phyloP scores from a whole-genome alignment of 2,113 vertebrate species.

The Pomatorhinus ruficollis region DNA sequence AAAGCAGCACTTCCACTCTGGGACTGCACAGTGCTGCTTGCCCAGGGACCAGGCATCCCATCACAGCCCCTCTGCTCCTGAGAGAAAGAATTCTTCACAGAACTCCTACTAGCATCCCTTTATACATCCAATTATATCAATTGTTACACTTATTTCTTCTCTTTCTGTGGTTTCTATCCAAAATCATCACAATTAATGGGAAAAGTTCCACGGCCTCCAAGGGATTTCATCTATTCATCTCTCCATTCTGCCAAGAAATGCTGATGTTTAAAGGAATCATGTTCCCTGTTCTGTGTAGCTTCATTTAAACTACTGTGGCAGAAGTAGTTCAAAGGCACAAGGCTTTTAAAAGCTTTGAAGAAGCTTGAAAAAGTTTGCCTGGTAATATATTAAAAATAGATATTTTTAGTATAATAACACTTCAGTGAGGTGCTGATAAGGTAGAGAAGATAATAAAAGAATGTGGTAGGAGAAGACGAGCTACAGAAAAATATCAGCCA shows the following conservation, averaged over 20 bases:
- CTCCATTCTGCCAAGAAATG: not conserved
- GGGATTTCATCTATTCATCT: constrained; percentile 3
- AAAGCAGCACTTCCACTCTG: not conserved
- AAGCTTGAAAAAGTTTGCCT: not conserved
- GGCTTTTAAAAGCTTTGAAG: not conserved
- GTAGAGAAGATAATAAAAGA: not conserved
- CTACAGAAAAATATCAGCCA: not conserved
- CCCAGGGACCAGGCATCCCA: not conserved
- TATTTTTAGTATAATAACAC: not conserved
- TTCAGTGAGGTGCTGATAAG: not conserved
- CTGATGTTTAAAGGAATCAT: constrained; percentile 7
- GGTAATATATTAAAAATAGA: not conserved
- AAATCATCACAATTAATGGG: not conserved
- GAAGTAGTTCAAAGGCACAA: constrained; percentile 16
- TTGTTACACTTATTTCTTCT: not conserved
- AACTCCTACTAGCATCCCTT: not conserved
- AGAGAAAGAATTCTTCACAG: not conserved
- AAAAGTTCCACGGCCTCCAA: not conserved
- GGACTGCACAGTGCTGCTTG: not conserved
- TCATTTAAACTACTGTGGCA: constrained; percentile 9
- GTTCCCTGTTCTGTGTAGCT: not conserved
- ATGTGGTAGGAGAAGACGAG: not conserved
- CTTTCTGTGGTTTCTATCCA: not conserved
- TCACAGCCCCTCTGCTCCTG: not conserved
- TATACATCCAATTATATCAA: not conserved